Percentiles rank a stretch among this genome's conserved stretches.
These are phyloP conservation scores for Belonocnema kinseyi DNA, from an alignment of 1,140 invertebrate genomes.

Conservation along the genomic window DNA sequence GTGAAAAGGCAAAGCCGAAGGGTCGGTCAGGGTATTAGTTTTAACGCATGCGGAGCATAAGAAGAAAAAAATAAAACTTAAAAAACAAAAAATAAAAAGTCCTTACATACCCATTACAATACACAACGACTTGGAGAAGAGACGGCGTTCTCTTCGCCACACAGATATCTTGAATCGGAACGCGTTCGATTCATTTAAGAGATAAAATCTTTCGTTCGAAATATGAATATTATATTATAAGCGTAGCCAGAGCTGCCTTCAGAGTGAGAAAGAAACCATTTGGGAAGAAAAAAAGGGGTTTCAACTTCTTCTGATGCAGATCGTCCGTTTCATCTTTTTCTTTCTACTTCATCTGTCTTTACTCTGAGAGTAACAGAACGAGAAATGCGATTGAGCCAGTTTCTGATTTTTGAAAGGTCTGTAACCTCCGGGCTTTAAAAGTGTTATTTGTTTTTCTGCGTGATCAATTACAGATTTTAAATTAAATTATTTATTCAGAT, in stretches of 20 bases:
- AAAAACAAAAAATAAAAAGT: slow-evolving; percentile 12
- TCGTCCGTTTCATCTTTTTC: slow-evolving; percentile 18
- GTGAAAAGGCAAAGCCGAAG: slow-evolving; percentile 14
- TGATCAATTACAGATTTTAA: neutral
- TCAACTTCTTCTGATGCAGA: slow-evolving; percentile 21
- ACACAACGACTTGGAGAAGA: slow-evolving; percentile 48
- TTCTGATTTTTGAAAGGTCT: slow-evolving; percentile 13
- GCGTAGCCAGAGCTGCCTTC: slow-evolving; percentile 38
- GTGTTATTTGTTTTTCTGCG: neutral
- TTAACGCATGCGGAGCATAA: neutral
- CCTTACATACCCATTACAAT: slow-evolving; percentile 58
- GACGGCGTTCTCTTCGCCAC: slow-evolving; percentile 49
- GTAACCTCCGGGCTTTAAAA: neutral
- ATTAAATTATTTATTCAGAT: too few species aligned
- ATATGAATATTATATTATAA: slow-evolving; percentile 73
- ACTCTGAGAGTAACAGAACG: slow-evolving; percentile 35
- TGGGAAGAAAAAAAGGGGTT: slow-evolving; percentile 45
- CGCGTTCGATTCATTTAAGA: slow-evolving; percentile 72
- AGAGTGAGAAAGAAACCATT: slow-evolving; percentile 47
- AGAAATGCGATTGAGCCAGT: neutral
- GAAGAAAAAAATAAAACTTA: neutral
- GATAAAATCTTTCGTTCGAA: slow-evolving; percentile 74
- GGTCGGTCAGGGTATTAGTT: slow-evolving; percentile 17
- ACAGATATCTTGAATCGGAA: slow-evolving; percentile 60
- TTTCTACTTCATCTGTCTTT: slow-evolving; percentile 5